These are phyloP conservation scores for Globodera ellingtonae DNA, from an alignment of 1,140 invertebrate genomes.

Conservation along the genomic window DNA sequence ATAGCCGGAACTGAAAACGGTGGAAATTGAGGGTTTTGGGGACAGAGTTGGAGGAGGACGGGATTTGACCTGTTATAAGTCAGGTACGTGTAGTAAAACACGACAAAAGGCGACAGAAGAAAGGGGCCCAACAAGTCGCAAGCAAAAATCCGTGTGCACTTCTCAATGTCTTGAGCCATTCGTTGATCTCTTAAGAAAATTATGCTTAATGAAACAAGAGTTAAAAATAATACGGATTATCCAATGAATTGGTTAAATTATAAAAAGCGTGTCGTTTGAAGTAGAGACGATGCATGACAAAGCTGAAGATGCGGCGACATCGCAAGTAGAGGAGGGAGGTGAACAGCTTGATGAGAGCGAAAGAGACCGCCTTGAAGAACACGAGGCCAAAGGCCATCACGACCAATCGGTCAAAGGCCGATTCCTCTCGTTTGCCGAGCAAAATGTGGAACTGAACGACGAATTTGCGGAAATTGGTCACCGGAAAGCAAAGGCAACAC, in stretches of 20 bases:
- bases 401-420: conserved; percentile 43
- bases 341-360: conserved; percentile 46
- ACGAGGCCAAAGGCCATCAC: conserved; percentile 45
- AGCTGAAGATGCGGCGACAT: conserved; percentile 46
- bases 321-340: conserved; percentile 50
- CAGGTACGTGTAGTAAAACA: conserved; percentile 67
- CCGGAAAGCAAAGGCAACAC: neutral
- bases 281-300: conserved; percentile 59
- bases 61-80: conserved; percentile 53
- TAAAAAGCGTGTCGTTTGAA: conserved; percentile 64
- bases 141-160: conserved; percentile 65
- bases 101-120: conserved; percentile 68
- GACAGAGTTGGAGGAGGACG: neutral
- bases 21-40: neutral
- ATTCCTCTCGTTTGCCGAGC: conserved; percentile 43
- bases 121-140: conserved; percentile 66
- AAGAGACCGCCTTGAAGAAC: conserved; percentile 47
- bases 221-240: conserved; percentile 54
- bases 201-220: neutral
- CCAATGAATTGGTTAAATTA: conserved; percentile 43
- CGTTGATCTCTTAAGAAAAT: conserved; percentile 66
- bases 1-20: conserved; percentile 69
- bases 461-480: neutral
- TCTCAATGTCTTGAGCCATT: conserved; percentile 69
- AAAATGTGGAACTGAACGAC: conserved; percentile 47